Evolutionary conservation across 1,140 invertebrate genomes (phyloP), one percentile per base, ranked within the genome.

Genomic region (Danaus melanippus): DNA sequence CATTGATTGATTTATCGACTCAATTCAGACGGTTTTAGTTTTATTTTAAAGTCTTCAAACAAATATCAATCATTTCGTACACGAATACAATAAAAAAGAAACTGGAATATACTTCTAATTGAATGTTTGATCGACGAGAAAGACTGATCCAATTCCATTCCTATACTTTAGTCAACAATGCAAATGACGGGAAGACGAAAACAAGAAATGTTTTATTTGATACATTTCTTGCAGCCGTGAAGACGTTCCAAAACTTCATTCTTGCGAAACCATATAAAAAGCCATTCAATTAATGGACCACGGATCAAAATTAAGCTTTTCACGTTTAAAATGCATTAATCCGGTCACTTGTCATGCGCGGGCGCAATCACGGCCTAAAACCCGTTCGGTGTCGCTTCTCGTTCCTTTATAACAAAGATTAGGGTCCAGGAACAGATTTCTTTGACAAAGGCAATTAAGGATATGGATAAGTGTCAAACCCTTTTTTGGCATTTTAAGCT

Each of bases 281-380:
- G 64, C 58, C 64, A 73, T 74, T 79, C 77, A 82, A 85, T 85
- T 83, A 85, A 85, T 77, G 69, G 67, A 67, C 59, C 73, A 67
- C 71, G 78, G 70, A 79, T 78, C 79, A 78, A 74, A 82, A 86
- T 86, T 84, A 83, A 86, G 80, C 80, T 78, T 83, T 86, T 78
- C 77, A 75, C 78, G 76, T 85, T 83, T 82, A 83, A 85, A 85
- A 80, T 82, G 76, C 80, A 81, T 85, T 86, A 84, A 86, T 84
- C 83, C 79, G 78, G 74, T 81, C 76, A 86, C 80, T 84, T 86
- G 80, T 79, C 80, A 83, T 75, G 74, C 68, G 68, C 74, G 51
- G 56, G 70, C 76, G 70, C 74, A 67, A 48, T 66, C 43, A 58
- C 50, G 58, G 56, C 59, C 79, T 75, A 78, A 83, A 82, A 83